phyloP scores from a whole-genome alignment of 1,140 invertebrate species.

The Cecropterus lyciades region DNA sequence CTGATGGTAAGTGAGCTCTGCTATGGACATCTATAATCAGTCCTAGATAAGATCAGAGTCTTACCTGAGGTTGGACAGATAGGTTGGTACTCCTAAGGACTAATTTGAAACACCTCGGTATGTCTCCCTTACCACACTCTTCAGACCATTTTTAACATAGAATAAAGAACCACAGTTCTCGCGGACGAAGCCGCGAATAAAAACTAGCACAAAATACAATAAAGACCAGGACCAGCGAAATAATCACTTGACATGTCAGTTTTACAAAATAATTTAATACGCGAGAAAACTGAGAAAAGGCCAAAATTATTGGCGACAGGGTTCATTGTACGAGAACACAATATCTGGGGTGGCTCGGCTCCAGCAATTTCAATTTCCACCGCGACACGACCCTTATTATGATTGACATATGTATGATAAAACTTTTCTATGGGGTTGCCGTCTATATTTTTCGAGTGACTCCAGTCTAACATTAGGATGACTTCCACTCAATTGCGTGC shows the following conservation, averaged over 20 bases:
- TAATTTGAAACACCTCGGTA: too few species aligned
- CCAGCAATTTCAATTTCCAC: constrained; percentile 1
- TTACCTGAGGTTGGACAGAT: too few species aligned
- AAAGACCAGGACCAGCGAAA: neutral
- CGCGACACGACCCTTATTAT: constrained; percentile 7
- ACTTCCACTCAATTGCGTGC: constrained; percentile 26
- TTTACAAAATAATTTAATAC: neutral
- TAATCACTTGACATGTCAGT: neutral
- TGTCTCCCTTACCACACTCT: too few species aligned
- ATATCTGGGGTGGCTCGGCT: neutral
- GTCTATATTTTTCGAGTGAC: constrained; percentile 7
- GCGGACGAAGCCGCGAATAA: too few species aligned
- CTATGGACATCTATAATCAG: too few species aligned
- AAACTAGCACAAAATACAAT: too few species aligned
- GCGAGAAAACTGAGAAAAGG: constrained; percentile 5
- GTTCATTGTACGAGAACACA: constrained; percentile 1
- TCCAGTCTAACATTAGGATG: constrained; percentile 12
- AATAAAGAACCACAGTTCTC: too few species aligned
- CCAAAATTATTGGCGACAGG: constrained; percentile 2
- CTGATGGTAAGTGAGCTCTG: too few species aligned
- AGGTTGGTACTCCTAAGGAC: too few species aligned
- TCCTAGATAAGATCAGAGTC: too few species aligned
- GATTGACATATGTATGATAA: constrained; percentile 19
- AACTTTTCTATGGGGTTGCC: constrained; percentile 2
- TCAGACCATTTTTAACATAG: too few species aligned